Evolutionary conservation across 2,888 invertebrate species (phyloP).

Genomic region (Altica lythri): DNA sequence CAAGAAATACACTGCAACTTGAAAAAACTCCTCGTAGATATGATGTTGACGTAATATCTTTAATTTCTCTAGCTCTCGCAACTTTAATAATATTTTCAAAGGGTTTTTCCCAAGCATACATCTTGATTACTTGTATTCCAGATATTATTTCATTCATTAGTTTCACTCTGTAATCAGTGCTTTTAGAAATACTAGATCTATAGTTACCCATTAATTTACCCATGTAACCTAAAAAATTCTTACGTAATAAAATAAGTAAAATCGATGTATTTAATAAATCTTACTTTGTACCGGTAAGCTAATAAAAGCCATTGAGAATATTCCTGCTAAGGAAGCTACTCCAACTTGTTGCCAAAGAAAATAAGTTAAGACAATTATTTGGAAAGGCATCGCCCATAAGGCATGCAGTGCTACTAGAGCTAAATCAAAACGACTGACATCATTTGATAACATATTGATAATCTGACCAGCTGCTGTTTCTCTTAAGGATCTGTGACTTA

Average conservation of each 20-base stretch:
- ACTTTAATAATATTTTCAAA: conserved; percentile 66
- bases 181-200: conserved; percentile 56
- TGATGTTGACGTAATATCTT: conserved; percentile 62
- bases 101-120: conserved; percentile 78
- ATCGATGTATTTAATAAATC: background rate
- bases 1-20: conserved; percentile 75
- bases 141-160: conserved; percentile 75
- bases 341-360: conserved; percentile 64
- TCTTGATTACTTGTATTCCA: conserved; percentile 76
- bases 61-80: conserved; percentile 68
- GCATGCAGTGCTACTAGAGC: conserved; percentile 72
- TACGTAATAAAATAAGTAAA: background rate
- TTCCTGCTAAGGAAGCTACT: conserved; percentile 64
- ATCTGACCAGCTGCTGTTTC: conserved; percentile 83
- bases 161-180: conserved; percentile 69
- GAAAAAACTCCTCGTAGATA: conserved; percentile 69
- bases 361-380: conserved; percentile 65
- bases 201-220: conserved; percentile 55
- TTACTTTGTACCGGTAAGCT: conserved; percentile 60
- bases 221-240: conserved; percentile 39
- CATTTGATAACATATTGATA: conserved; percentile 82
- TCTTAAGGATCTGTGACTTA: conserved; percentile 72
- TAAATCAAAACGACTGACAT: conserved; percentile 79
- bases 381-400: conserved; percentile 79
- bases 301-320: conserved; percentile 60